Percentiles rank a stretch among this genome's conserved stretches.
phyloP scores from a whole-genome alignment of 1,140 invertebrate species.

The Ditylenchus dipsaci region DNA sequence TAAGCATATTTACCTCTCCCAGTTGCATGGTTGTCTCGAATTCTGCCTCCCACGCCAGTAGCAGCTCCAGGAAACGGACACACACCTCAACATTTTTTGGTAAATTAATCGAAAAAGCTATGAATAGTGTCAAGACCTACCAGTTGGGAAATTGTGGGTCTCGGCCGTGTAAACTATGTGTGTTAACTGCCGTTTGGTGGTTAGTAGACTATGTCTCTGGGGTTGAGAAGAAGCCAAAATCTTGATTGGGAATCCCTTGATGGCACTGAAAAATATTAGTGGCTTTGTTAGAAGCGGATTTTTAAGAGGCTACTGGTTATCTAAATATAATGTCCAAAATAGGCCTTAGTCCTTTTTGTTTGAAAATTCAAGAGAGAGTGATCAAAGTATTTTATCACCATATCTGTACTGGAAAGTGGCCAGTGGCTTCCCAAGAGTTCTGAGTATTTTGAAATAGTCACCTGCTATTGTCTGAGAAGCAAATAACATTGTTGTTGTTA shows the following conservation, averaged over 20 bases:
- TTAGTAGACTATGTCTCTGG: constrained; percentile 58
- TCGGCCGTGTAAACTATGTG: constrained; percentile 97
- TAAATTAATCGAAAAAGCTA: too few relatives aligned
- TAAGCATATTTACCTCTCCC: constrained; percentile 61
- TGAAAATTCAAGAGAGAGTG: neutral
- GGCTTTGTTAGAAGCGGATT: constrained; percentile 11
- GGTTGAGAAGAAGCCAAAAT: constrained; percentile 66
- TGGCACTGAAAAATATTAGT: constrained; percentile 69
- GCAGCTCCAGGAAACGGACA: constrained; percentile 79
- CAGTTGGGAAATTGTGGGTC: constrained; percentile 97
- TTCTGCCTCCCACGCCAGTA: constrained; percentile 87
- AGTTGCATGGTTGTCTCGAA: constrained; percentile 85
- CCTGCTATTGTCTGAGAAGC: constrained; percentile 94
- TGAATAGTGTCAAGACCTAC: constrained; percentile 59
- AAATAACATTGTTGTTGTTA: constrained; percentile 91
- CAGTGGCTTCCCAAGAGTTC: too few relatives aligned
- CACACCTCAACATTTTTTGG: constrained; percentile 58
- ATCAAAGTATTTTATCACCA: neutral
- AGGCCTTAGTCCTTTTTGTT: too few relatives aligned
- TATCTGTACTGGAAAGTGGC: neutral
- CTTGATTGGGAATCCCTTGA: constrained; percentile 73
- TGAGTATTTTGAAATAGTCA: too few relatives aligned
- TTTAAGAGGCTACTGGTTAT: constrained; percentile 27
- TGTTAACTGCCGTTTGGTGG: constrained; percentile 64
- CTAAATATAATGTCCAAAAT: too few relatives aligned